Conservation (phyloP, 1,140 invertebrate genomes). For the Drosophila prosaltans region DNA sequence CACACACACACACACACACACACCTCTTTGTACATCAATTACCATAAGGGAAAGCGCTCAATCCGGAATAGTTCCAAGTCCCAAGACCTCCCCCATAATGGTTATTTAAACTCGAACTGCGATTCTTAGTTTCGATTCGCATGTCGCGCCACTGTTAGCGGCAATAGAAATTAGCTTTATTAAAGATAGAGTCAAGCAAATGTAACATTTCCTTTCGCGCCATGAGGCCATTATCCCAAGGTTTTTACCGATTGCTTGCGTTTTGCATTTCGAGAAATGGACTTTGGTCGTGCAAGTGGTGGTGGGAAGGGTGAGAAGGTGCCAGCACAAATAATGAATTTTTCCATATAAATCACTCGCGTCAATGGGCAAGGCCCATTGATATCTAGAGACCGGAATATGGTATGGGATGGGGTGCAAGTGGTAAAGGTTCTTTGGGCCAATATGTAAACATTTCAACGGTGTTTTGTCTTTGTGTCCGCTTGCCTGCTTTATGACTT, state of each 20-base stretch:
- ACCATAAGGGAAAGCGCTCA: constrained; percentile 46
- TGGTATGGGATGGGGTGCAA: background rate
- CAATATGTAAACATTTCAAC: constrained; percentile 54
- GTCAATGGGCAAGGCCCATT: constrained; percentile 75
- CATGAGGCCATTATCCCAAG: constrained; percentile 56
- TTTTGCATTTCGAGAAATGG: constrained; percentile 72
- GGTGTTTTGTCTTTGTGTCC: constrained; percentile 45
- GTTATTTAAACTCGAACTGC: constrained; percentile 10
- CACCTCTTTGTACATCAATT: constrained; percentile 51
- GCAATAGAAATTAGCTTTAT: constrained; percentile 79
- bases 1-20: background rate
- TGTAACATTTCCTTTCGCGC: constrained; percentile 66
- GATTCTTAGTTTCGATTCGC: constrained; percentile 41
- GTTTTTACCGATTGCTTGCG: constrained; percentile 4
- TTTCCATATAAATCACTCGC: constrained; percentile 78
- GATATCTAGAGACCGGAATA: constrained; percentile 39
- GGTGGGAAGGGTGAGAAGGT: background rate
- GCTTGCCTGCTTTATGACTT: constrained; percentile 15
- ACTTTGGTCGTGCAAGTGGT: constrained; percentile 26
- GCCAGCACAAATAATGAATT: constrained; percentile 72
- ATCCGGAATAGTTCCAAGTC: constrained; percentile 19
- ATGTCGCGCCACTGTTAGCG: constrained; percentile 73
- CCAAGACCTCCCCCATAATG: background rate
- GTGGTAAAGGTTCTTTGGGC: background rate
- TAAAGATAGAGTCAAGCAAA: constrained; percentile 70